Evolutionary conservation across 2,797 vertebrate genomes (phyloP), one percentile per base, ranked within the genome.

Genomic region (Acomys russatus): DNA sequence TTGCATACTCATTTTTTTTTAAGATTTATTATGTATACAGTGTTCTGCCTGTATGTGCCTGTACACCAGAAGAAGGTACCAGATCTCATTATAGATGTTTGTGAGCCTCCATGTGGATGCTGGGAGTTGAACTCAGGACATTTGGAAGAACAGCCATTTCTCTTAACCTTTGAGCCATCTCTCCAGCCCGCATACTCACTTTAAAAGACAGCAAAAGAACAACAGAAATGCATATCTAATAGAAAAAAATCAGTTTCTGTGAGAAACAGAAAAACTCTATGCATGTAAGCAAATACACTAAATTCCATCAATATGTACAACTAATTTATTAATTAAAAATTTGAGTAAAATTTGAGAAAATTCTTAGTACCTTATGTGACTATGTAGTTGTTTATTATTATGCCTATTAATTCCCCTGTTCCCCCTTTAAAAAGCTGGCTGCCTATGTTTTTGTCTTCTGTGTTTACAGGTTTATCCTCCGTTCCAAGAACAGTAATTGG

Each of bases 181-280:
- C 44, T 44, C 44, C 44, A 44, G 44, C 44, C 44, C 4, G 18
- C 54, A 22, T 25, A 73, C 20, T 17, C 54, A 6, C 35, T 73
- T 79, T 87, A 87, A 91, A 59, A 88, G 35, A 59, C n/a, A 33
- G 10, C 44, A 4, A 76, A 18, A 95, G 15, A 95, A 54, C 25
- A 44, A 51, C n/a, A 71, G 66, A 38, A 66, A 76, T 54, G 64
- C 25, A 14, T 82, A 14, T 22, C 56, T 76, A 38, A 20, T 12
- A 59, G 33, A 68, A 71, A 92, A 95, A 92, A 12, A n/a, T 68
- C 33, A 76, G 14, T 66, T 76, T 68, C 44, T 71, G 9, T 54
- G 38, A 54, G 22, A 95, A 84, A 79, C 38, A 95, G 22, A 94
- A 91, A 59, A 95, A 90, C 7, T 87, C 66, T 71, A 30, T 22